These are phyloP conservation scores for Muntiacus reevesi DNA, from an alignment of 2,113 vertebrate species.

Conservation along the genomic window DNA sequence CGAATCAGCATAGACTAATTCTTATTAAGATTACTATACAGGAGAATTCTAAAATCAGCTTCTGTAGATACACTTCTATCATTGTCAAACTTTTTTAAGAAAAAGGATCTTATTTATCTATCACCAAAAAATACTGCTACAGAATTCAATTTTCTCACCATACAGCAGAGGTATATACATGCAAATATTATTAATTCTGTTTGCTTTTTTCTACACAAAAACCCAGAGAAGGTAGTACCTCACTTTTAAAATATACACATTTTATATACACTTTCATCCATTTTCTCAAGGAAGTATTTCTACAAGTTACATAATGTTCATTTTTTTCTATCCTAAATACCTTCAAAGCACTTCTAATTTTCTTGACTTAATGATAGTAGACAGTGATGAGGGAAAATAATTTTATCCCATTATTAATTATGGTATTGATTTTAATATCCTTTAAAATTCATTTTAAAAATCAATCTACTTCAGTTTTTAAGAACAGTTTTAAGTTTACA, in stretches of 20 bases:
- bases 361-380: background rate
- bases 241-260: background rate
- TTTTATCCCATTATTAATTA: background rate
- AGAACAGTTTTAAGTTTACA: background rate
- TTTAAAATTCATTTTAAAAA: background rate
- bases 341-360: background rate
- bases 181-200: background rate
- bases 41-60: background rate
- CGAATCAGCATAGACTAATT: conserved; percentile 55
- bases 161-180: background rate
- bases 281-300: background rate
- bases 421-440: background rate
- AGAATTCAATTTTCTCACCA: background rate
- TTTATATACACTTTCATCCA: background rate
- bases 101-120: background rate
- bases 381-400: background rate
- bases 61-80: background rate
- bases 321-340: conserved; percentile 38
- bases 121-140: background rate
- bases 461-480: background rate
- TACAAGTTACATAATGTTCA: background rate
- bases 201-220: background rate
- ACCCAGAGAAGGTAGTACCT: background rate
- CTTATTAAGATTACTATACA: conserved; percentile 36
- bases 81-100: conserved; percentile 13